Conservation (phyloP, 2,113 vertebrate genomes). For the Dendropsophus ebraccatus region DNA sequence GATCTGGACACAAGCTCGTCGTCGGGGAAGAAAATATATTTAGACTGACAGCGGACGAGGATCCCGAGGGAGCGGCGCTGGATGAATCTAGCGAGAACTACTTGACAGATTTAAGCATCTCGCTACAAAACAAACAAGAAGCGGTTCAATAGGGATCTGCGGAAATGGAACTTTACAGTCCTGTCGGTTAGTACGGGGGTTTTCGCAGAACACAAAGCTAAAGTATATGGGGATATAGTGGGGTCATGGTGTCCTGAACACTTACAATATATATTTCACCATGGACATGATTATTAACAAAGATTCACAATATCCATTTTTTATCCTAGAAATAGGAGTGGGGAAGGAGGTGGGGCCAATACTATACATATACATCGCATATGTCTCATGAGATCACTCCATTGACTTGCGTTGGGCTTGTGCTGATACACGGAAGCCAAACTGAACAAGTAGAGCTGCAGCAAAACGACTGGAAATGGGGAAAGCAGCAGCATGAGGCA, state of each 20-base stretch:
- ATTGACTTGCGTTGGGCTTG: too few species aligned
- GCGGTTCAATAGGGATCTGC: neutral
- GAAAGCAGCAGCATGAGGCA: too few species aligned
- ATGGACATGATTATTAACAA: neutral
- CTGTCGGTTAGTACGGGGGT: neutral
- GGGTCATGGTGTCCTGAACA: neutral
- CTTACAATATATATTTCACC: neutral
- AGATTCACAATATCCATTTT: neutral
- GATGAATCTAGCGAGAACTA: neutral
- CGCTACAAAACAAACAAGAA: neutral
- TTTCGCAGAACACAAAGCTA: neutral
- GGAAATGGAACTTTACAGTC: neutral
- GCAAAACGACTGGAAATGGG: too few species aligned
- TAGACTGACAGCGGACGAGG: neutral
- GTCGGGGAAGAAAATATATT: constrained; percentile 15
- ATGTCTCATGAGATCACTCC: too few species aligned
- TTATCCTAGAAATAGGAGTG: neutral
- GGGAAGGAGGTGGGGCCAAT: neutral
- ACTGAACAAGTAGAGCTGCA: too few species aligned
- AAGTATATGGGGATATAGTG: neutral
- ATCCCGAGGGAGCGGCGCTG: neutral
- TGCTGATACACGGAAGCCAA: too few species aligned
- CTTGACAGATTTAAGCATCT: constrained; percentile 29
- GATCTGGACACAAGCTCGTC: neutral
- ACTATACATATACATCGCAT: too few species aligned